A percentile compares a stretch with the other conserved stretches of the same genome.
phyloP scores from a whole-genome alignment of 2,797 vertebrate genomes.

The Muscicapa comitata region DNA sequence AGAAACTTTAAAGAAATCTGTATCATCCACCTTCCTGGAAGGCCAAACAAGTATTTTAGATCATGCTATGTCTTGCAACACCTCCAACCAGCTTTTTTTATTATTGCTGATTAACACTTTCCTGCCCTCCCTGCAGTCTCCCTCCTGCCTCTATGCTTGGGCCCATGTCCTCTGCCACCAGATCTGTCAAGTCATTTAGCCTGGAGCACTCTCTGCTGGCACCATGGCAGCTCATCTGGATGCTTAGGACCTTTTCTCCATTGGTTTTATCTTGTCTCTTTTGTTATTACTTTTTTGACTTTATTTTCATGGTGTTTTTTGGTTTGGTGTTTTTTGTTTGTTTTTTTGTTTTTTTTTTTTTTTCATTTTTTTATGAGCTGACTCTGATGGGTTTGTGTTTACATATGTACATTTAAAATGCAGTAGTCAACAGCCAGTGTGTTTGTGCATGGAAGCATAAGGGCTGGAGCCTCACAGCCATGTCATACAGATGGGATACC shows the following conservation, averaged over 20 bases:
- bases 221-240: rapidly evolving
- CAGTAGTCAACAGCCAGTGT: rapidly evolving
- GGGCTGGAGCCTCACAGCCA: background rate
- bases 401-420: background rate
- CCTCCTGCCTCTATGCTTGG: background rate
- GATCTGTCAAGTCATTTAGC: background rate
- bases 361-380: background rate
- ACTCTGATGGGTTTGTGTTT: background rate
- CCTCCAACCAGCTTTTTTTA: background rate
- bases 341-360: background rate
- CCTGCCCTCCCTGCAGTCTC: background rate
- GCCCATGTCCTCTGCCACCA: background rate
- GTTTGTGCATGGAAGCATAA: background rate
- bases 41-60: background rate
- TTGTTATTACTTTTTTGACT: background rate
- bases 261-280: background rate
- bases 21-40: background rate
- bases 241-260: background rate
- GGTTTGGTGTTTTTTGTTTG: too few species aligned
- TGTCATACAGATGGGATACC: background rate
- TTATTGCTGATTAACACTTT: background rate
- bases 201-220: background rate
- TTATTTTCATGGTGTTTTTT: rapidly evolving
- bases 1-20: background rate
- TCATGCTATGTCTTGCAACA: background rate